phyloP scores from a whole-genome alignment of 1,140 invertebrate genomes.

The Penaeus vannamei region DNA sequence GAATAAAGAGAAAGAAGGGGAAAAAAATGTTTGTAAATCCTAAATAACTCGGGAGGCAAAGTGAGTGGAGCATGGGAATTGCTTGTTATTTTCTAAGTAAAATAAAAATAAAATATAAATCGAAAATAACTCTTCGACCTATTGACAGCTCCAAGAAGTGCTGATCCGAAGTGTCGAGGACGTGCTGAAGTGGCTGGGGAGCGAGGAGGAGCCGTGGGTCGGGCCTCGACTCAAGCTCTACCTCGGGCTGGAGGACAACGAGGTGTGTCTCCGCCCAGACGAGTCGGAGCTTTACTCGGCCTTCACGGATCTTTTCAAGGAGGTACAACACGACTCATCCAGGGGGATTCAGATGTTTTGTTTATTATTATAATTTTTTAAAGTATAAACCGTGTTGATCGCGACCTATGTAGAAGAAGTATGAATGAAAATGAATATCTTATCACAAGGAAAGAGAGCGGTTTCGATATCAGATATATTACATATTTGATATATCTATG shows the following conservation, averaged over 20 bases:
- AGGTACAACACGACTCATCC: slow-evolving; percentile 9
- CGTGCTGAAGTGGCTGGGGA: slow-evolving; percentile 55
- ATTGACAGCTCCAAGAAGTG: slow-evolving; percentile 50
- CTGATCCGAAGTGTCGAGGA: slow-evolving; percentile 54
- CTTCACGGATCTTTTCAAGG: slow-evolving; percentile 60
- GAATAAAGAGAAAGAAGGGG: too few species aligned
- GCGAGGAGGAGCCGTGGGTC: slow-evolving; percentile 65
- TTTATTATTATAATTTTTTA: not conserved
- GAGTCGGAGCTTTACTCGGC: slow-evolving; percentile 47
- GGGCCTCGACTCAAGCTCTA: slow-evolving; percentile 61
- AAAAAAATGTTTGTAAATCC: too few species aligned
- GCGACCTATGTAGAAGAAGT: too few species aligned
- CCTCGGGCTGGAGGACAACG: slow-evolving; percentile 57
- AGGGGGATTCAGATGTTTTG: not conserved
- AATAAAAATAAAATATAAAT: not conserved
- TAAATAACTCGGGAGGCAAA: too few species aligned
- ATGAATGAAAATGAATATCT: too few species aligned
- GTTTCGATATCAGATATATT: too few species aligned
- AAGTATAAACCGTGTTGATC: too few species aligned
- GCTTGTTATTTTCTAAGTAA: not conserved
- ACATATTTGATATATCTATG: too few species aligned
- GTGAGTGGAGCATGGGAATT: too few species aligned
- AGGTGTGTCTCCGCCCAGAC: slow-evolving; percentile 55
- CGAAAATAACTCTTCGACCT: not conserved
- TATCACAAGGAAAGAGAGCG: too few species aligned